Evolutionary conservation across 2,797 vertebrate genomes (phyloP).

Genomic region (Pteropus rufus): DNA sequence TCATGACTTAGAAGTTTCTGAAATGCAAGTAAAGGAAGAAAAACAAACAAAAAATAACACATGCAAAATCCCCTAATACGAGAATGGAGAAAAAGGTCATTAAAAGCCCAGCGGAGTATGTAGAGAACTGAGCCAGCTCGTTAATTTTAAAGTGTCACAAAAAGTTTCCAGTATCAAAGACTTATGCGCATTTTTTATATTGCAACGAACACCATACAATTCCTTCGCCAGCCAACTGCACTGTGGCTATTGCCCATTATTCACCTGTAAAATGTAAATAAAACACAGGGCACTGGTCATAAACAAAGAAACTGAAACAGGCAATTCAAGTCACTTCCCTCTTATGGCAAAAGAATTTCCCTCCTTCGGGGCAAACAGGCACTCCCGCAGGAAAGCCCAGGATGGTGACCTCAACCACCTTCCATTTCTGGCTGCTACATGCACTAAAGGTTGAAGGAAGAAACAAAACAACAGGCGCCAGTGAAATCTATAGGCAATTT

Average conservation of each 20-base stretch:
- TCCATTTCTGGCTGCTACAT: not conserved
- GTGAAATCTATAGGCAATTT: not conserved
- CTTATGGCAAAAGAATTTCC: slow-evolving; percentile 10
- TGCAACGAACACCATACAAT: slow-evolving; percentile 9
- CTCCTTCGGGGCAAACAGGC: not conserved
- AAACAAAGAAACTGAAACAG: slow-evolving; percentile 55
- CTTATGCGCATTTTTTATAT: slow-evolving; percentile 53
- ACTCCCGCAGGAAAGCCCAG: not conserved
- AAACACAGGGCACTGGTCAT: slow-evolving; percentile 57
- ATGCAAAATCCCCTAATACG: not conserved
- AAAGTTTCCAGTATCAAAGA: slow-evolving; percentile 58
- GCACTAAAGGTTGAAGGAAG: not conserved
- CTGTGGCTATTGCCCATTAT: slow-evolving; percentile 52
- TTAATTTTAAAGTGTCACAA: slow-evolving; percentile 65
- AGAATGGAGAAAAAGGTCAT: slow-evolving; percentile 21
- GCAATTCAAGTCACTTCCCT: slow-evolving; percentile 44
- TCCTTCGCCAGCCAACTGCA: slow-evolving; percentile 48
- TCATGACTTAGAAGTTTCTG: slow-evolving; percentile 30
- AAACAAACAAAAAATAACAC: not conserved
- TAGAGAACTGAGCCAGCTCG: not conserved
- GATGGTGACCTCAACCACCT: not conserved
- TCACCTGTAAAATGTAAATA: slow-evolving; percentile 71
- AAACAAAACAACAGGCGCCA: not conserved
- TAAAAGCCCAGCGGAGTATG: slow-evolving; percentile 38
- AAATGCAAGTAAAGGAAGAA: slow-evolving; percentile 40